These are phyloP conservation scores for Ptychoptera albimana DNA, from an alignment of 2,888 invertebrate genomes.

Conservation along the genomic window DNA sequence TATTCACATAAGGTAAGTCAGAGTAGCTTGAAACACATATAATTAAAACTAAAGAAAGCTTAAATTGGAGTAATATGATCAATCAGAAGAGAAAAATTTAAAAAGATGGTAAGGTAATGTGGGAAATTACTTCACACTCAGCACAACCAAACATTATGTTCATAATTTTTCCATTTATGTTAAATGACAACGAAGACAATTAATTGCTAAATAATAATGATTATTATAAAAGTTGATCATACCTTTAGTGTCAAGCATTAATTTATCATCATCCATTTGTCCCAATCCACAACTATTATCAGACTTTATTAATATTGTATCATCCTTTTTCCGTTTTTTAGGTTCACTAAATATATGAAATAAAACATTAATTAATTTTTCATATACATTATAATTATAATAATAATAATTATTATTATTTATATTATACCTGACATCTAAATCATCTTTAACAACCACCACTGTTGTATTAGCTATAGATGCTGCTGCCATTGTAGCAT, in stretches of 20 bases:
- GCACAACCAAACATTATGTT: too few relatives aligned
- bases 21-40: too few relatives aligned
- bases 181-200: too few relatives aligned
- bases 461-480: not conserved
- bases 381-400: not conserved
- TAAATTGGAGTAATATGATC: too few relatives aligned
- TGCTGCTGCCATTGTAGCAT: not conserved
- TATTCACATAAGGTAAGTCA: too few relatives aligned
- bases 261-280: slow-evolving; percentile 17
- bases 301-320: slow-evolving; percentile 14
- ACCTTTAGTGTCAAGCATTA: slow-evolving; percentile 36
- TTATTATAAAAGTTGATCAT: slow-evolving; percentile 9
- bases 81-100: too few relatives aligned
- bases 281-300: slow-evolving; percentile 13
- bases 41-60: too few relatives aligned
- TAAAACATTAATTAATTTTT: slow-evolving; percentile 6
- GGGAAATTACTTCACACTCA: too few relatives aligned
- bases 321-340: slow-evolving; percentile 26
- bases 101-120: too few relatives aligned
- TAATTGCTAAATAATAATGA: too few relatives aligned
- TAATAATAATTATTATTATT: not conserved
- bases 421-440: slow-evolving; percentile 24
- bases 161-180: too few relatives aligned
- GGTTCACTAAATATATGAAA: slow-evolving; percentile 21
- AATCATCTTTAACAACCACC: slow-evolving; percentile 19